Conservation (phyloP, 1,140 invertebrate genomes). For the Aphis gossypii region DNA sequence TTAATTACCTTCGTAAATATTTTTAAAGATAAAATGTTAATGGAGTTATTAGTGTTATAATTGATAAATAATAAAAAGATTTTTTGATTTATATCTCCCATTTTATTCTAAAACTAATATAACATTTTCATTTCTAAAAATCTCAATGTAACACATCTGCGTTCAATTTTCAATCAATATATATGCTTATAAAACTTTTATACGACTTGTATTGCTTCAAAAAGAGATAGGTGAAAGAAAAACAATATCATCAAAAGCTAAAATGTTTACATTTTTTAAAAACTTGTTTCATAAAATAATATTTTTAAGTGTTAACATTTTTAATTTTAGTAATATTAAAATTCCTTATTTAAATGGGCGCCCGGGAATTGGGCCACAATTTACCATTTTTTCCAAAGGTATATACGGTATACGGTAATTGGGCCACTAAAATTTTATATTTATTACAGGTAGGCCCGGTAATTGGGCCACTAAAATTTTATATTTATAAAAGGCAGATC, state of each 20-base stretch:
- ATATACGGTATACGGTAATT: too few relatives aligned
- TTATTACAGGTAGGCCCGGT: too few relatives aligned
- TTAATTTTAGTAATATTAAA: neutral
- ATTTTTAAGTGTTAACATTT: neutral
- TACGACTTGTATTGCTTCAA: neutral
- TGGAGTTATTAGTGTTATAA: neutral
- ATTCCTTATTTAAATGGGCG: neutral
- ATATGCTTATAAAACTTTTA: neutral
- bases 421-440: too few relatives aligned
- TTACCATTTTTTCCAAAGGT: too few relatives aligned
- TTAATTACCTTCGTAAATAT: neutral
- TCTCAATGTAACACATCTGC: neutral
- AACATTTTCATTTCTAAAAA: neutral
- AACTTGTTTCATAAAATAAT: neutral
- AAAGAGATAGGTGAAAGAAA: neutral
- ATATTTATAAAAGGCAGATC: too few relatives aligned
- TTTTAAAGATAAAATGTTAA: neutral
- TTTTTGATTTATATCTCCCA: neutral
- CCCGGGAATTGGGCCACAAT: too few relatives aligned
- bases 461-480: too few relatives aligned
- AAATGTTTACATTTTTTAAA: neutral
- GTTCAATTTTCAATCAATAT: neutral
- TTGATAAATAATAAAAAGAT: neutral
- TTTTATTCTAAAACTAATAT: neutral
- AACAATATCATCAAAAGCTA: neutral